Base-by-base conservation (phyloP, 2,888 invertebrate species). In the Lordiphosa andalusiaca region DNA sequence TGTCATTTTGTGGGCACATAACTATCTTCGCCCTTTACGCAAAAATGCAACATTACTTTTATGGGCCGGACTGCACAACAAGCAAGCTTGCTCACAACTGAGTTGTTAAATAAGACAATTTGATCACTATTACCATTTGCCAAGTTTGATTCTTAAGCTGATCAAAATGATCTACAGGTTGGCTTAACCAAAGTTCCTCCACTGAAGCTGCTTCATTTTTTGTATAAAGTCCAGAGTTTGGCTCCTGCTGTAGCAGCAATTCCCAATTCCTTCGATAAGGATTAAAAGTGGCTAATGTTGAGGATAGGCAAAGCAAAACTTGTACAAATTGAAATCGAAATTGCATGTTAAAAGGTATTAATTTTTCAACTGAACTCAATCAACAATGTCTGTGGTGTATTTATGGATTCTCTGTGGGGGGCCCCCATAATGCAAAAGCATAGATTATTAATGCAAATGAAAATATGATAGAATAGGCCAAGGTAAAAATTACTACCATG, bases 141-240 rank as follows among this genome's bases (percentile, higher is more conserved):
- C 91, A 93, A 0, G 90, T 91, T 25, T 89, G 88, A 53, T 88
- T 86, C 58, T 92, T 91, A 38, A 90, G 90, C 64, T 91, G 90
- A 71, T 69, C 64, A 30, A 92, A 93, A 74, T 93, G 92, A 77
- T 93, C 92, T 0, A 92, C 63, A 0, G 90, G 91, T 88, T 93
- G 92, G 1, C 84, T 73, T 37, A 92, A 87, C 91, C 91, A 92
- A 53, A 82, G 84, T 12, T 89, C 87, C 10, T 84, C 57, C 0
- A 91, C 90, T 16, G 78, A 75, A 30, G 87, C 72, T 0, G 84
- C 67, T 49, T 70, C 55, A 12, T 66, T 42, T 55, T 74, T 58
- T 1, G 52, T 59, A 42, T 66, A 44, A 46, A 65, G 3, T 59
- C 61, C 36, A 81, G 87, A 19, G 72, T 88, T 1, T 89, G 77